Base-by-base conservation (phyloP, 1,140 invertebrate genomes). In the Caenorhabditis latens region DNA sequence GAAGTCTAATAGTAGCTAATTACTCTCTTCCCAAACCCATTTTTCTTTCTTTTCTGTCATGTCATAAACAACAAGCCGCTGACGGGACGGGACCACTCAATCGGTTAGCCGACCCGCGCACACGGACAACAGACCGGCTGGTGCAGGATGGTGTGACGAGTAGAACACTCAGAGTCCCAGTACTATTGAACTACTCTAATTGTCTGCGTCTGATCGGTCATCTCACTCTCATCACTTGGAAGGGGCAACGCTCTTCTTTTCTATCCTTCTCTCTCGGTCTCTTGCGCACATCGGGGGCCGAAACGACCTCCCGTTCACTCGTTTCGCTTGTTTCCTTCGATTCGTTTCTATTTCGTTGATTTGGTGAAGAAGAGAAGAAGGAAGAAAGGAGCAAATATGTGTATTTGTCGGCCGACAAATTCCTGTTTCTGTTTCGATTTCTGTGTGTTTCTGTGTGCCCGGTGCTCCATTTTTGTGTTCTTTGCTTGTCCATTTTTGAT, bases 271-370 rank as follows among this genome's bases (percentile, higher is more conserved):
- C 63, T 24, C 71, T 79, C 71, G 50, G 16, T n/a, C 9, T 19
- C n/a, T 50, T 16, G 19, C 65, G 42, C 65, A 11, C 46, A 50
- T 79, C 67, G 46, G 40, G 14, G 42, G 46, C 21, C 46, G 46
- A 79, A 53, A 50, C 71, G 71, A 79, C 71, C 71, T 79, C 71
- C 71, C 71, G 46, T 50, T 53, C 71, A 50, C 46, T 79, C 71
- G 71, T 50, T 50, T 79, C 71, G 46, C 71, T 53, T 50, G 46
- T 79, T 53, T 79, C 42, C 46, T 79, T 50, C 71, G 71, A 79
- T 48, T 48, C 65, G 65, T 71, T 71, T 71, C 65, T 71, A 71
- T 71, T 71, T 71, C 65, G 65, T 71, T 71, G 65, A 71, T 71
- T 71, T 71, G 65, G 24, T 6, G 43, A 19, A 16, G 11, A 46